These are phyloP conservation scores for rat (Rattus norvegicus) DNA, from an alignment of 2,113 vertebrate species.

Conservation along the genomic window DNA sequence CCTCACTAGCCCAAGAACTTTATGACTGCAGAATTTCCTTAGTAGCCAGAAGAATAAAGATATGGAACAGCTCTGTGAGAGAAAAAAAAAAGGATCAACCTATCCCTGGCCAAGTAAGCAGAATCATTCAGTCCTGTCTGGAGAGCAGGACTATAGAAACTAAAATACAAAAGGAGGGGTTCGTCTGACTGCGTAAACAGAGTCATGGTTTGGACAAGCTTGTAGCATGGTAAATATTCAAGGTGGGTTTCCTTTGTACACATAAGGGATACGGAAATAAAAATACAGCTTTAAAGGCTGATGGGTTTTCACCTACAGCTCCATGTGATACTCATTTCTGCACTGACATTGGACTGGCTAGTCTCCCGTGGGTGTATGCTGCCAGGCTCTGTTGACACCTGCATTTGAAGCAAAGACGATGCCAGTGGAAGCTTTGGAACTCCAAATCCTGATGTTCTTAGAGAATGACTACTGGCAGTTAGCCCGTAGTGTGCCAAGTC, in stretches of 20 bases:
- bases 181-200: background rate
- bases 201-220: background rate
- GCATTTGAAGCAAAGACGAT: background rate
- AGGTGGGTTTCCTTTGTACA: background rate
- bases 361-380: background rate
- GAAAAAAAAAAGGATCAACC: background rate
- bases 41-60: background rate
- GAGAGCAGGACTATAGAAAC: background rate
- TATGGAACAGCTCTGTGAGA: background rate
- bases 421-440: background rate
- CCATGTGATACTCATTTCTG: background rate
- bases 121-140: background rate
- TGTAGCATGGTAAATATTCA: background rate
- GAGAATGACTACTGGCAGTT: background rate
- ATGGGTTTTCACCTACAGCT: background rate
- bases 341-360: background rate
- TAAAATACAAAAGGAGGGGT: background rate
- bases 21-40: background rate
- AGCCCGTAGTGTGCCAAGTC: background rate
- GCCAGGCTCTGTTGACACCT: background rate
- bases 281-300: background rate
- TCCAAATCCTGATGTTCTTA: background rate
- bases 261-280: background rate
- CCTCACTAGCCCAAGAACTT: background rate
- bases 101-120: background rate